Conservation (phyloP, 2,888 invertebrate genomes). For the Rhyacophila evoluta region DNA sequence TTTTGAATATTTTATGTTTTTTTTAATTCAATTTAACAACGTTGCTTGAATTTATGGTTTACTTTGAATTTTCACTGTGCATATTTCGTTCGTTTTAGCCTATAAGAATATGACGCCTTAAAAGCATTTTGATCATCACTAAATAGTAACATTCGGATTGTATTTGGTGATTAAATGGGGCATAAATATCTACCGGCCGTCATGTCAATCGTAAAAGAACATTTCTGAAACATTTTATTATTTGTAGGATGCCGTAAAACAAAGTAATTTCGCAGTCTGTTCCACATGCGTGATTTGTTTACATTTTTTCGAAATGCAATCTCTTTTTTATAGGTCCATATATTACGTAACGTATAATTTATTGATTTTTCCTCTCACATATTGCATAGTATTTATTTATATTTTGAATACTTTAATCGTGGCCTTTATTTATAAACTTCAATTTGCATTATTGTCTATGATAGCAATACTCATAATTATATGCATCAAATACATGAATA, state of each 20-base stretch:
- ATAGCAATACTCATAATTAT: no score
- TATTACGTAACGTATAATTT: neutral
- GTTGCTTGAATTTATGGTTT: no score
- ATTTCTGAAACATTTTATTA: conserved; percentile 19
- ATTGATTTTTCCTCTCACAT: neutral
- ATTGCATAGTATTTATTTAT: neutral
- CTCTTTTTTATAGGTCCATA: neutral
- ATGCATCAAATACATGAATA: no score
- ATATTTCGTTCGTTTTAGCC: no score
- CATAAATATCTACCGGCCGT: conserved; percentile 5
- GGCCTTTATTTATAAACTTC: no score
- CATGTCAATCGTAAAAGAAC: conserved; percentile 13
- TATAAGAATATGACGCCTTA: neutral
- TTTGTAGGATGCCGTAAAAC: conserved; percentile 10
- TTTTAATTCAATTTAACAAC: no score
- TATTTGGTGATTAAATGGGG: conserved; percentile 3
- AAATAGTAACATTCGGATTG: conserved; percentile 9
- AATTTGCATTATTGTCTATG: no score
- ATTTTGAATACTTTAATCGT: no score
- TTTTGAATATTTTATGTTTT: no score
- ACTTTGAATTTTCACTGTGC: no score
- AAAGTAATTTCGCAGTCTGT: neutral
- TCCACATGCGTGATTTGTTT: conserved; percentile 22
- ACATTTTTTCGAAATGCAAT: conserved; percentile 6
- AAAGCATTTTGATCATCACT: conserved; percentile 2